Evolutionary conservation across 1,140 invertebrate species (phyloP).

Genomic region (Camponotus vicinus): DNA sequence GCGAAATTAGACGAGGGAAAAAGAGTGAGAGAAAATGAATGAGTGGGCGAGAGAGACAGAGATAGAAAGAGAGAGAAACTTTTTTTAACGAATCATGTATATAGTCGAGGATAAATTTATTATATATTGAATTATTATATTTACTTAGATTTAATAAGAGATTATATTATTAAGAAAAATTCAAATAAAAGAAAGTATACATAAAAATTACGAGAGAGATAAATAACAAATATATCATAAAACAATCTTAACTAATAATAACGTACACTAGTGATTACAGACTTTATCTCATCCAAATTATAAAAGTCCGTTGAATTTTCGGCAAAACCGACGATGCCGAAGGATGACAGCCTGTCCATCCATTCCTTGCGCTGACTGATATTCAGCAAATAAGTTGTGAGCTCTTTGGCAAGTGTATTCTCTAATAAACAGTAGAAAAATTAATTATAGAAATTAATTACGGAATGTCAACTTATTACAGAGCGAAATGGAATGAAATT

Average conservation of each 20-base stretch:
- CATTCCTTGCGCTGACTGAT: conserved; percentile 77
- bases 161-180: not conserved
- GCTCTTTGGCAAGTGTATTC: conserved; percentile 80
- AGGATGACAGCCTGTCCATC: conserved; percentile 73
- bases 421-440: conserved; percentile 34
- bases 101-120: conserved; percentile 49
- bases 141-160: conserved; percentile 51
- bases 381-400: conserved; percentile 82
- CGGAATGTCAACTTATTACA: not conserved
- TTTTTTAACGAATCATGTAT: conserved; percentile 27
- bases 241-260: conserved; percentile 83
- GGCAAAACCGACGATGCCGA: conserved; percentile 75
- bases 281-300: conserved; percentile 80
- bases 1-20: not conserved
- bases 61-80: not conserved
- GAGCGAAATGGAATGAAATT: conserved; percentile 20
- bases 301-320: conserved; percentile 81
- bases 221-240: not conserved
- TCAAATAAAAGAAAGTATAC: not conserved
- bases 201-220: not conserved
- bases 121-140: conserved; percentile 8
- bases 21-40: not conserved
- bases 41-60: conserved; percentile 14
- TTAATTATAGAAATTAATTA: not conserved
- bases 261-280: conserved; percentile 79